Evolutionary conservation across 2,888 invertebrate genomes (phyloP).

Genomic region (Thera britannica): DNA sequence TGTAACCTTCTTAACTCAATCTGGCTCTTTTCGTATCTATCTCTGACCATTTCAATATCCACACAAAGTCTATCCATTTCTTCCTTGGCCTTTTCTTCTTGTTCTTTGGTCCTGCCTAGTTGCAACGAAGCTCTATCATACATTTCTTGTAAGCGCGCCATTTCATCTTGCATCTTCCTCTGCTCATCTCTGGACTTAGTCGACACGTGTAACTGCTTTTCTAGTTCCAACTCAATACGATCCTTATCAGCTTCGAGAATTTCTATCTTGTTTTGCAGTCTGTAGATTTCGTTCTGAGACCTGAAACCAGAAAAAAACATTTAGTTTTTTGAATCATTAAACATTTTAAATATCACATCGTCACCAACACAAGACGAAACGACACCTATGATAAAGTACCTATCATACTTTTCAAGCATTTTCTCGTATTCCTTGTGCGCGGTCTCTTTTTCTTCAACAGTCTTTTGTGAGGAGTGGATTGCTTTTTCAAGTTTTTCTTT

Average conservation of each 20-base stretch:
- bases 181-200: slow-evolving; percentile 94
- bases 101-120: slow-evolving; percentile 93
- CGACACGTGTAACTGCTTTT: slow-evolving; percentile 91
- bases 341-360: slow-evolving; percentile 49
- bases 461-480: slow-evolving; percentile 91
- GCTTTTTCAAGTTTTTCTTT: slow-evolving; percentile 96
- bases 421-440: slow-evolving; percentile 96
- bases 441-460: slow-evolving; percentile 94
- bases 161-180: slow-evolving; percentile 94
- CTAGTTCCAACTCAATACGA: slow-evolving; percentile 92
- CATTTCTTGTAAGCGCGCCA: slow-evolving; percentile 93
- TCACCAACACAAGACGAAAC: slow-evolving; percentile 77
- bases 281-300: slow-evolving; percentile 94
- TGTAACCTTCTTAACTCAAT: slow-evolving; percentile 92
- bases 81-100: slow-evolving; percentile 95
- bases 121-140: slow-evolving; percentile 95
- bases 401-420: slow-evolving; percentile 96
- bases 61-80: slow-evolving; percentile 90
- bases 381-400: slow-evolving; percentile 83
- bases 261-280: slow-evolving; percentile 94
- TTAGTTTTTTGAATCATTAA: slow-evolving; percentile 24
- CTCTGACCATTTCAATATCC: slow-evolving; percentile 94
- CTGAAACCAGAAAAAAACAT: slow-evolving; percentile 74
- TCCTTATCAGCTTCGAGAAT: slow-evolving; percentile 95
- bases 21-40: slow-evolving; percentile 94